Conservation (phyloP, 2,888 invertebrate species). For the Ametastegia equiseti region DNA sequence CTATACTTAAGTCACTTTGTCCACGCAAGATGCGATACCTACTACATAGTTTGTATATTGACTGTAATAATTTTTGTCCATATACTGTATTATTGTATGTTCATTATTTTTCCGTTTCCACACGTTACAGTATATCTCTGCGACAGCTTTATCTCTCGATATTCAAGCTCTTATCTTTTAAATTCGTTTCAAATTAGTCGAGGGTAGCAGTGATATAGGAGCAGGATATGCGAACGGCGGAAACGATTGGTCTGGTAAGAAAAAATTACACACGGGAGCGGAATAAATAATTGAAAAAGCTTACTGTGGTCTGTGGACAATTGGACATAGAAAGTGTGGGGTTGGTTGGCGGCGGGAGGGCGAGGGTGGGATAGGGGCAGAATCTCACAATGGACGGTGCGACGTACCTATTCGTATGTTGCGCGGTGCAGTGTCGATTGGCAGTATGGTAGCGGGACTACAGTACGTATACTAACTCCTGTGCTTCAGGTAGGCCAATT, state of each 20-base stretch:
- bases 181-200: neutral
- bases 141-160: neutral
- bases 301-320: conserved; percentile 46
- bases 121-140: neutral
- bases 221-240: conserved; percentile 23
- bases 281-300: conserved; percentile 45
- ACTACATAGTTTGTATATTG: neutral
- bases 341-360: conserved; percentile 36
- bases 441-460: conserved; percentile 75
- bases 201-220: conserved; percentile 37
- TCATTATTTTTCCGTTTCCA: neutral
- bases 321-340: conserved; percentile 49
- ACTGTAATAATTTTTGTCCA: neutral
- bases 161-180: neutral
- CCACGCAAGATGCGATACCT: neutral
- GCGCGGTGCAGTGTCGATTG: conserved; percentile 75
- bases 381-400: conserved; percentile 72
- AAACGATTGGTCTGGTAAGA: conserved; percentile 41
- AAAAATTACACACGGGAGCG: conserved; percentile 34
- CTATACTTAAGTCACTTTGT: neutral
- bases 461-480: conserved; percentile 75
- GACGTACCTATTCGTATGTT: conserved; percentile 66
- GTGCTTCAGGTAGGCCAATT: conserved; percentile 76
- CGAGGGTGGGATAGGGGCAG: conserved; percentile 46
- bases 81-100: conserved; percentile 1